Evolutionary conservation across 2,113 vertebrate species (phyloP), one percentile per base, ranked within the genome.

Genomic region (Myrmecophaga tridactyla): DNA sequence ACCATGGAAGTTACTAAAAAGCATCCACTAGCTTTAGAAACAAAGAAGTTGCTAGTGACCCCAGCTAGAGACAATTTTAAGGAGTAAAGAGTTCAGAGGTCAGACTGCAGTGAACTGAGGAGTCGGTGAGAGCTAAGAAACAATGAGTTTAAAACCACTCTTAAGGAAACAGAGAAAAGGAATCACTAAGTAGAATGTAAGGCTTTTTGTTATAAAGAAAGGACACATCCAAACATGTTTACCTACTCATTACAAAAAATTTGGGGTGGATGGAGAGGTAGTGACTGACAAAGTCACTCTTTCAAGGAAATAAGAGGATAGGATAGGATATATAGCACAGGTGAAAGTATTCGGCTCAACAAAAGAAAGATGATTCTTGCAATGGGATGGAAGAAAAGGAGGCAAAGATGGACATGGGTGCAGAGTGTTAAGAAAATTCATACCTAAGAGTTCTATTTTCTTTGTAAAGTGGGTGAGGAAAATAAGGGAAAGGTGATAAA

Each of bases 161-260:
- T 86, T n/a, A 90, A 92, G 12, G 8, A 77, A 90, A 93, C 15
- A 78, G 29, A 63, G 9, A 90, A 87, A 89, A 70, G 29, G 17
- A 83, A 81, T 73, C 51, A 80, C 77, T 8, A 92, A 72, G 7
- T 36, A 84, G 36, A 72, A 11, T 62, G 34, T 86, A 15, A 81
- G 36, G 18, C 89, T 76, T 76, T 86, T 60, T 92, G 39, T 67
- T 89, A 90, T 39, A 83, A 62, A 89, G 41, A 94, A 89, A 92
- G 41, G 85, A 92, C 60, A 94, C 13, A 62, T 29, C 29, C 86
- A 41, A 87, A 89, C 25, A 75, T 21, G 63, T 86, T 80, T 93
- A 85, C 36, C 76, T 46, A 76, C 0, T 14, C 29, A 91, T 43
- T 15, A 89, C 31, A 39, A 70, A 83, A 82, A 85, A 65, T 69